Evolutionary conservation across 1,140 invertebrate genomes (phyloP), one percentile per base, ranked within the genome.

Genomic region (Diuraphis noxia): DNA sequence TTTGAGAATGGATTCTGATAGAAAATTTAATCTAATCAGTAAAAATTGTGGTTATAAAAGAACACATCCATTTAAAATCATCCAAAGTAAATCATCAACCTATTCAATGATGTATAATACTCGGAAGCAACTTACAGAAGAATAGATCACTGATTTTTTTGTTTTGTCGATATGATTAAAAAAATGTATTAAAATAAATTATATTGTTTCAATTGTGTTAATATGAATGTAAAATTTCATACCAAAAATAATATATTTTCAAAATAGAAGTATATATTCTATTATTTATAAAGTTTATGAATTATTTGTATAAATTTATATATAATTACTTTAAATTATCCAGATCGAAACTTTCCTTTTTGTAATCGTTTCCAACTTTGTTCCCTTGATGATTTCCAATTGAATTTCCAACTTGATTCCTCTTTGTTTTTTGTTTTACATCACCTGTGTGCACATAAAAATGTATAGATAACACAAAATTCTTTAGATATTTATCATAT

Each of bases 311-410:
- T 43, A 23, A 25, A 84, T 84, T n/a, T 0, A 63, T 63, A 23
- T 85, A n/a, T 84, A 9, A 25, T 91, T 91, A 91, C 89, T 91
- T 91, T 81, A 49, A 77, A 91, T 9, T 81, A 52, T 91, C 77
- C 89, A 52, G 36, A 36, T 91, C 43, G 36, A 81, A 91, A 81
- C 72, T 91, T 82, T 91, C 89, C 25, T 91, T 91, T 46, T 79
- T 90, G 41, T 82, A 82, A 43, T 90, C 72, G 19, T 90, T 90
- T 91, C 43, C 89, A 38, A 81, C 23, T 88, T 63, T 56, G 43
- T 91, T 91, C 7, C 63, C 89, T 91, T 82, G 72, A 38, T 91
- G 89, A 82, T 91, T 82, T 82, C 89, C 89, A 8, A 91, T 82
- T 8, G 89, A 91, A 82, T 91, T 91, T 13, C 43, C 89, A 82